Evolutionary conservation across 2,797 vertebrate species (phyloP).

Genomic region (Propithecus deckenii): DNA sequence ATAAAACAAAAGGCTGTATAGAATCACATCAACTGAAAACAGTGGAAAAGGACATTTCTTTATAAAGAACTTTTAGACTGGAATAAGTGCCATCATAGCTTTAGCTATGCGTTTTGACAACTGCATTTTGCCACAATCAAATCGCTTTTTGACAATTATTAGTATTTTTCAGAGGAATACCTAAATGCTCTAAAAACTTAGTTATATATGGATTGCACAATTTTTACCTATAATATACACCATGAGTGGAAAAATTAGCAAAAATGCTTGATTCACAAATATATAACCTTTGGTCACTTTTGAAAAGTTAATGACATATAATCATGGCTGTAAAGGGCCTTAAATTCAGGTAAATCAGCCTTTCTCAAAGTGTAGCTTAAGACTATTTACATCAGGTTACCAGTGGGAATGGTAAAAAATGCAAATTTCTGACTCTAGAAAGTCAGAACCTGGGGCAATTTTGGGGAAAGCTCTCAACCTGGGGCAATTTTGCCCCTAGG

Average conservation of each 20-base stretch:
- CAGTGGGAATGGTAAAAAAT: not conserved
- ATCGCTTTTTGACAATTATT: not conserved
- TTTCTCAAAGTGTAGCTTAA: not conserved
- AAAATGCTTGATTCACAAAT: not conserved
- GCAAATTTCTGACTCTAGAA: not conserved
- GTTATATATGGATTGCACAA: not conserved
- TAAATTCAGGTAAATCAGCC: not conserved
- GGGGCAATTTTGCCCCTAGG: not conserved
- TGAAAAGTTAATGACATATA: not conserved
- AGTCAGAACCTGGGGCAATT: too few relatives aligned
- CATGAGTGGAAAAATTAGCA: not conserved
- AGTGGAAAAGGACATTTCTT: not conserved
- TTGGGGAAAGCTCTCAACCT: not conserved
- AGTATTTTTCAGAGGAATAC: too few relatives aligned
- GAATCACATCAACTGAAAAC: conserved; percentile 60
- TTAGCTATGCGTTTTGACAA: not conserved
- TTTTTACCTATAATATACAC: not conserved
- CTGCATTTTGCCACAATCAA: not conserved
- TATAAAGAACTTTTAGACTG: conserved; percentile 1
- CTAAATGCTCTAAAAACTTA: not conserved
- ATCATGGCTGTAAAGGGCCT: not conserved
- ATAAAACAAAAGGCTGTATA: conserved; percentile 73
- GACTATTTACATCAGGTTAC: not conserved
- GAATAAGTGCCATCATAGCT: not conserved
- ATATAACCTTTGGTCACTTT: not conserved